phyloP scores from a whole-genome alignment of 2,113 vertebrate species.

The Madoqua kirkii region DNA sequence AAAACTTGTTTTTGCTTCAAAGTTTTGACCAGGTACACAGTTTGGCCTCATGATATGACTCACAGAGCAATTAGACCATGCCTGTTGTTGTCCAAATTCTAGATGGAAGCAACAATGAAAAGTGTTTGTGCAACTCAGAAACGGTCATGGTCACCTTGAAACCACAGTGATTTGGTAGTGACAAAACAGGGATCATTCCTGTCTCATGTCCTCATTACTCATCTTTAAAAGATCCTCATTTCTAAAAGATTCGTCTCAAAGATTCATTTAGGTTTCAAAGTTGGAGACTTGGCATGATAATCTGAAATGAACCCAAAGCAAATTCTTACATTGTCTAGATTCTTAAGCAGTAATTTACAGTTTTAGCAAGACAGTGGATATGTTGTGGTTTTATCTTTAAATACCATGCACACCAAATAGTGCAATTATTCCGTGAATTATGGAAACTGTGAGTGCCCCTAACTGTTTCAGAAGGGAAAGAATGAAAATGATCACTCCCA shows the following conservation, averaged over 20 bases:
- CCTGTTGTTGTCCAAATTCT: not conserved
- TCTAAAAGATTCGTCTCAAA: not conserved
- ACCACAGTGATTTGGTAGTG: not conserved
- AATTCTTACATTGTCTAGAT: not conserved
- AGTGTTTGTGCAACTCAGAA: not conserved
- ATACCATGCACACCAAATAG: not conserved
- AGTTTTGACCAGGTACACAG: not conserved
- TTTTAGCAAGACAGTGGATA: not conserved
- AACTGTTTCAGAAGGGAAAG: not conserved
- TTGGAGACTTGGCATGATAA: not conserved
- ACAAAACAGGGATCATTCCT: not conserved
- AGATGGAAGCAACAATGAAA: not conserved
- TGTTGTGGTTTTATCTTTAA: not conserved
- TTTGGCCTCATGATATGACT: not conserved
- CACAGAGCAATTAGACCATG: not conserved
- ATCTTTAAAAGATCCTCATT: not conserved
- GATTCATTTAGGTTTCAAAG: not conserved
- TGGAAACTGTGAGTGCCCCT: not conserved
- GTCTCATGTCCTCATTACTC: not conserved
- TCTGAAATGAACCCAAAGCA: not conserved
- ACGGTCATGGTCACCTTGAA: not conserved
- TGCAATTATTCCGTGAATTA: not conserved
- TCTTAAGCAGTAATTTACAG: not conserved
- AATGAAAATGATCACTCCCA: not conserved
- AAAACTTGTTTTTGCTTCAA: not conserved